These are phyloP conservation scores for Chaenocephalus aceratus DNA, from an alignment of 2,113 vertebrate species.

Conservation along the genomic window DNA sequence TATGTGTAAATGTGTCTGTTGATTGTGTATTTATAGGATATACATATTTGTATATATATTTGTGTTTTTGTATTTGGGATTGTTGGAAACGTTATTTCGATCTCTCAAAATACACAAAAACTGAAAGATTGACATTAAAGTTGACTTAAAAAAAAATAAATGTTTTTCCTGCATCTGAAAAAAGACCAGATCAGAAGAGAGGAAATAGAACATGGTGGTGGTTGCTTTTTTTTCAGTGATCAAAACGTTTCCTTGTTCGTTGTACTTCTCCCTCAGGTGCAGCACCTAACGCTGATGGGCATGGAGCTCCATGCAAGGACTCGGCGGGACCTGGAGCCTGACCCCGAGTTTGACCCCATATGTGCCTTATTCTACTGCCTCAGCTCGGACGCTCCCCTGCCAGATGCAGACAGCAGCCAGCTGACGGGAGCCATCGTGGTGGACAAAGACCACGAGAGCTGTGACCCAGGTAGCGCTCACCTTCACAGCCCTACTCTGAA, in stretches of 20 bases:
- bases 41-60: too few relatives aligned
- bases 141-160: not conserved
- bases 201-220: not conserved
- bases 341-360: conserved; percentile 98
- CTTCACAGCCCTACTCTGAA: not conserved
- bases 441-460: conserved; percentile 84
- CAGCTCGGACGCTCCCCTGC: conserved; percentile 88
- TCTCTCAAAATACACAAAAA: too few relatives aligned
- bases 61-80: too few relatives aligned
- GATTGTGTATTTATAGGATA: too few relatives aligned
- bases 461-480: conserved; percentile 81
- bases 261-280: conserved; percentile 83
- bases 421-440: conserved; percentile 92
- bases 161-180: too few relatives aligned
- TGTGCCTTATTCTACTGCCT: conserved; percentile 99
- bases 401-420: conserved; percentile 83
- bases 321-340: conserved; percentile 93
- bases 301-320: conserved; percentile 97
- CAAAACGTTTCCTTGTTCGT: not conserved
- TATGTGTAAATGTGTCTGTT: too few relatives aligned
- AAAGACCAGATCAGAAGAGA: too few relatives aligned
- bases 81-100: too few relatives aligned
- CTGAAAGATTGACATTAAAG: too few relatives aligned
- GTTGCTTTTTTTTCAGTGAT: not conserved
- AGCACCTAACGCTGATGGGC: conserved; percentile 93